These are phyloP conservation scores for Sycophila sp. DNA, from an alignment of 1,140 invertebrate genomes.

Conservation along the genomic window DNA sequence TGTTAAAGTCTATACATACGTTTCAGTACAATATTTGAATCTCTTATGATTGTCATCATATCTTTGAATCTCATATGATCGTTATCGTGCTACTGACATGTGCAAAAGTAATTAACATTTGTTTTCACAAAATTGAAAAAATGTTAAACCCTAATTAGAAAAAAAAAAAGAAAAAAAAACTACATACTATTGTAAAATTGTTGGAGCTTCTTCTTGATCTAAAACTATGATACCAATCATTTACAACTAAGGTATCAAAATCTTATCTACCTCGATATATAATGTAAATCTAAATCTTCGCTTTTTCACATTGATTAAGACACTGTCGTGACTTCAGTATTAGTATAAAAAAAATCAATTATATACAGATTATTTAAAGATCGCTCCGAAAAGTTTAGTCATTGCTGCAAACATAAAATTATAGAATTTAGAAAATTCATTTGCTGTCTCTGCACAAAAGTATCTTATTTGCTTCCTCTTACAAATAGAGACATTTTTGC, in stretches of 20 bases:
- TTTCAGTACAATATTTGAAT: too few species aligned
- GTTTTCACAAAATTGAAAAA: background rate
- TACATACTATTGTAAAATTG: too few species aligned
- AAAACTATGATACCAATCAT: background rate
- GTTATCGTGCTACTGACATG: too few species aligned
- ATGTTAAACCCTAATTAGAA: too few species aligned
- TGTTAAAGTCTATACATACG: too few species aligned
- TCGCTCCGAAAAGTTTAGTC: slow-evolving; percentile 3
- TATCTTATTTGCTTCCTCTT: background rate
- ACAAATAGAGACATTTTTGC: slow-evolving; percentile 14
- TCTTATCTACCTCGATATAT: background rate
- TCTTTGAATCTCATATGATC: too few species aligned
- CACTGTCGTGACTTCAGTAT: background rate
- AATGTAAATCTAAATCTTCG: background rate
- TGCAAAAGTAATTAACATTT: background rate
- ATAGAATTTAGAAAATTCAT: background rate
- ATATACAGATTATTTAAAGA: slow-evolving; percentile 22
- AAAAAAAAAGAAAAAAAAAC: too few species aligned
- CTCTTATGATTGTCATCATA: too few species aligned
- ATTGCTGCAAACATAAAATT: background rate
- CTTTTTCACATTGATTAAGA: background rate
- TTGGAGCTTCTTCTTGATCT: background rate
- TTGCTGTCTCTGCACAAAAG: too few species aligned
- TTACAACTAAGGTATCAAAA: slow-evolving; percentile 1
- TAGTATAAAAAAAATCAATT: slow-evolving; percentile 18